Conservation (phyloP, 1,140 invertebrate species). For the Caerostris darwini region DNA sequence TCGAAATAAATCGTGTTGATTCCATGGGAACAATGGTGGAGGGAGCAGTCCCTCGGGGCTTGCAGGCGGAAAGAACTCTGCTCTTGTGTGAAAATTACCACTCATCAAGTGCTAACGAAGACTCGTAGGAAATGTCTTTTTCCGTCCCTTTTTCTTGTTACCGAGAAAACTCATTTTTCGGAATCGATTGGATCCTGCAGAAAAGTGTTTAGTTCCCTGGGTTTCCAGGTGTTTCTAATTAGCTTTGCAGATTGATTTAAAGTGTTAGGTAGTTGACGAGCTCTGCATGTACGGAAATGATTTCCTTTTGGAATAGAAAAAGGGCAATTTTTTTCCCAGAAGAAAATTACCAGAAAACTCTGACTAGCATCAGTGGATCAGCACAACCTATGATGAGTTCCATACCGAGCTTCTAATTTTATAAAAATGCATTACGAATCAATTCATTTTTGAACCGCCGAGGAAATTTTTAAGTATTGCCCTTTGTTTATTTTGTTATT, state of each 20-base stretch:
- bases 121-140: slow-evolving; percentile 45
- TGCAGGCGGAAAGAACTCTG: slow-evolving; percentile 39
- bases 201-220: slow-evolving; percentile 7
- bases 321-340: too few species aligned
- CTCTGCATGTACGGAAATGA: neutral
- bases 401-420: too few species aligned
- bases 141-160: slow-evolving; percentile 8
- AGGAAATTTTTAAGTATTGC: too few species aligned
- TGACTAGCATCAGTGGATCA: too few species aligned
- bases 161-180: slow-evolving; percentile 48
- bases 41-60: neutral
- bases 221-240: neutral
- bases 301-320: neutral
- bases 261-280: neutral
- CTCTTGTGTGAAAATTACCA: slow-evolving; percentile 68
- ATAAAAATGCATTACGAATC: too few species aligned
- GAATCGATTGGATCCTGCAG: slow-evolving; percentile 35
- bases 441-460: too few species aligned
- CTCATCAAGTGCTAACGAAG: slow-evolving; percentile 68
- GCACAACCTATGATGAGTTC: too few species aligned
- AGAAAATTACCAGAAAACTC: too few species aligned
- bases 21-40: neutral
- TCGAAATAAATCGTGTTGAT: slow-evolving; percentile 9
- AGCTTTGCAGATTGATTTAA: slow-evolving; percentile 11
- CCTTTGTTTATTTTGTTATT: too few species aligned